Conservation (phyloP, 2,888 invertebrate genomes). For the Eilema depressum region DNA sequence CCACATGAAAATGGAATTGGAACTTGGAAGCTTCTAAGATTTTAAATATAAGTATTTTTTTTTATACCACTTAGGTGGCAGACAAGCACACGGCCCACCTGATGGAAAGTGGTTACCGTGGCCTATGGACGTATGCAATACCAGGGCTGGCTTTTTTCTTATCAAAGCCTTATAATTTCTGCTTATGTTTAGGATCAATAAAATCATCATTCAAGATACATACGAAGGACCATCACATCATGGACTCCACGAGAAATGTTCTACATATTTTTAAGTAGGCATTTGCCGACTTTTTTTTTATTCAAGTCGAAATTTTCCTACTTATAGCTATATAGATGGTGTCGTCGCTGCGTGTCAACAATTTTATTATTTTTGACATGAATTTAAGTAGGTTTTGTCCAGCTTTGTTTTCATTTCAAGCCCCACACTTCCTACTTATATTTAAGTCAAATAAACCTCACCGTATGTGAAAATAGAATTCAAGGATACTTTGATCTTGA, state of each 20-base stretch:
- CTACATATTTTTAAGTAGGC: constrained; percentile 38
- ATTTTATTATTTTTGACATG: constrained; percentile 30
- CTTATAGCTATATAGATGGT: constrained; percentile 30
- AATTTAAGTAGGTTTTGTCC: constrained; percentile 57
- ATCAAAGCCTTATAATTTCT: too few species aligned
- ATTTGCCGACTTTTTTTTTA: constrained; percentile 31
- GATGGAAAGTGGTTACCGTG: too few species aligned
- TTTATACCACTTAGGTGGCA: too few species aligned
- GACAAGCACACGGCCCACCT: too few species aligned
- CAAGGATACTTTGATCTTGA: background rate
- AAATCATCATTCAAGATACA: too few species aligned
- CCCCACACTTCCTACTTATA: constrained; percentile 31
- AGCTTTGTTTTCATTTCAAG: constrained; percentile 39
- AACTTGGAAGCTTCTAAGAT: too few species aligned
- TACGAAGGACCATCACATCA: too few species aligned
- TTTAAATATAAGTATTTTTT: too few species aligned
- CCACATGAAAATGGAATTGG: too few species aligned
- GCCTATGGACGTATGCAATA: too few species aligned
- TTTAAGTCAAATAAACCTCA: background rate
- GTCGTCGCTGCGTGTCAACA: background rate
- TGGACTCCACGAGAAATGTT: background rate
- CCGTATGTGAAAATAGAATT: background rate
- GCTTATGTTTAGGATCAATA: too few species aligned
- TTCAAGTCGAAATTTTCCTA: constrained; percentile 35
- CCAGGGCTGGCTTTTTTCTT: too few species aligned